Evolutionary conservation across 2,888 invertebrate genomes (phyloP).

Genomic region (Charanyca ferruginea): DNA sequence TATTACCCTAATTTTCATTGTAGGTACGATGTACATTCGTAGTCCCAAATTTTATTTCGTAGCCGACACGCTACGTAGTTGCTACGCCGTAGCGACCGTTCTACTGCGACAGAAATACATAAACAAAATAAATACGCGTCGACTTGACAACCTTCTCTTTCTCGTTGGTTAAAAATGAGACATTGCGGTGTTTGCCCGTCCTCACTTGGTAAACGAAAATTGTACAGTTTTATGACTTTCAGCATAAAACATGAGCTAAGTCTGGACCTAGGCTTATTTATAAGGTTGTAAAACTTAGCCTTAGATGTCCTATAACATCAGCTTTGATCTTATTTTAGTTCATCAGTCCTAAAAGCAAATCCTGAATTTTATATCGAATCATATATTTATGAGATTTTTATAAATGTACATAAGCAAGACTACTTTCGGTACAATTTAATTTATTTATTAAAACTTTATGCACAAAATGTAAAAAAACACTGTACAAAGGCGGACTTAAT

Average conservation of each 20-base stretch:
- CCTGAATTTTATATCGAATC: neutral
- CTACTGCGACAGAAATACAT: constrained; percentile 26
- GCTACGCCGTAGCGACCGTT: constrained; percentile 66
- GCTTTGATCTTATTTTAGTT: constrained; percentile 5
- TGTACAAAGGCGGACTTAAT: no score
- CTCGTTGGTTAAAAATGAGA: constrained; percentile 16
- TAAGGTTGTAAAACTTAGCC: constrained; percentile 25
- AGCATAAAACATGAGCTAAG: constrained; percentile 38
- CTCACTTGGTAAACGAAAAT: constrained; percentile 29
- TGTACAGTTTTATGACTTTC: constrained; percentile 40
- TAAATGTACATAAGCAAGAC: neutral
- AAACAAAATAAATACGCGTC: neutral
- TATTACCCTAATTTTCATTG: constrained; percentile 48
- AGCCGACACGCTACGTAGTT: constrained; percentile 58
- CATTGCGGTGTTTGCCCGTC: constrained; percentile 25
- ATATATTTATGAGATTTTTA: neutral
- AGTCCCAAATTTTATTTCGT: constrained; percentile 52
- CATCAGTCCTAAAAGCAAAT: neutral
- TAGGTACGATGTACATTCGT: constrained; percentile 34
- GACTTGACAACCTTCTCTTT: neutral
- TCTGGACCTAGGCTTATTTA: constrained; percentile 32
- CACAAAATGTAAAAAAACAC: no score
- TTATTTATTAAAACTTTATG: no score
- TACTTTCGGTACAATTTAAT: neutral
- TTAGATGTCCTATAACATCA: constrained; percentile 3